Evolutionary conservation across 23 tunicate species (phyloP).

Genomic region (Clavelina lepadiformis): DNA sequence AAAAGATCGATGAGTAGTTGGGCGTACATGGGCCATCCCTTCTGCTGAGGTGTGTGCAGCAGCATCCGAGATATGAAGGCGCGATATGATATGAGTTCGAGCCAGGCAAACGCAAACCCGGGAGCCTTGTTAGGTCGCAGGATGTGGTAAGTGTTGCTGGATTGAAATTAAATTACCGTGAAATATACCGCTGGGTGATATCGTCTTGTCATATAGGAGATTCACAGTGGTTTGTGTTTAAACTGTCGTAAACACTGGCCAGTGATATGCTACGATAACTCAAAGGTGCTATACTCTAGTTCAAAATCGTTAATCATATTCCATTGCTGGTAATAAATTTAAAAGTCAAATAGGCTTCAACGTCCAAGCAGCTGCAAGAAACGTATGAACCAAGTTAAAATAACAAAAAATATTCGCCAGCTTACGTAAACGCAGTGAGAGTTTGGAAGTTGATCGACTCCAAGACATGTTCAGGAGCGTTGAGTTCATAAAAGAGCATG

Average conservation of each 20-base stretch:
- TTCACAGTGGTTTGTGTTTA: no score
- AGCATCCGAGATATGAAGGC: conserved; percentile 91
- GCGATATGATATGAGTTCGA: conserved; percentile 92
- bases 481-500: conserved; percentile 76
- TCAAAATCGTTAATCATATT: no score
- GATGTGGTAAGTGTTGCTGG: conserved; percentile 91
- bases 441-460: conserved; percentile 85
- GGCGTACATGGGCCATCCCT: conserved; percentile 99
- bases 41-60: conserved; percentile 85
- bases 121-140: conserved; percentile 96
- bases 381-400: no score
- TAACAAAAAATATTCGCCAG: no score
- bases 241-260: no score
- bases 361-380: no score
- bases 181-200: not conserved
- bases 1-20: conserved; percentile 92
- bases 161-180: not conserved
- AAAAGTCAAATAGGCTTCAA: no score
- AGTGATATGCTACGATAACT: no score
- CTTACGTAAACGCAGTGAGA: conserved; percentile 76
- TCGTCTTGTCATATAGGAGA: no score
- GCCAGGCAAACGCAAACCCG: conserved; percentile 99
- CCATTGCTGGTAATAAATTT: no score
- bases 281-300: no score
- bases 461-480: conserved; percentile 67